Conservation (phyloP, 2,113 vertebrate species). For the Poeciliopsis retropinna region DNA sequence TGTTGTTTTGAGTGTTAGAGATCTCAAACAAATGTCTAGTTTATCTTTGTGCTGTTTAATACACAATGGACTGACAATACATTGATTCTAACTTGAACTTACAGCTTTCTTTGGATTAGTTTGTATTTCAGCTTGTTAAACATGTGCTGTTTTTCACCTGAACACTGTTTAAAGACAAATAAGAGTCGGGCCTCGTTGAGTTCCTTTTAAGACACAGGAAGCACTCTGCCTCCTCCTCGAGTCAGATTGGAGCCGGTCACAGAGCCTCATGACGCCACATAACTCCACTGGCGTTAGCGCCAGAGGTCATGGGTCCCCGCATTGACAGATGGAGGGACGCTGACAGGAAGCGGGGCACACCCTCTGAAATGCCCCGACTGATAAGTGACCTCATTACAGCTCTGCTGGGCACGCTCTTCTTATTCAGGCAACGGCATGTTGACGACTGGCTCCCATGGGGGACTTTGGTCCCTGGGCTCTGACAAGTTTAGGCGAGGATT, state of each 20-base stretch:
- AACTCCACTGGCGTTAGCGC: constrained; percentile 38
- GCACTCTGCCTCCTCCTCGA: constrained; percentile 11
- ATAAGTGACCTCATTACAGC: constrained; percentile 69
- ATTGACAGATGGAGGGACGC: constrained; percentile 62
- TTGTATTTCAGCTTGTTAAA: not conserved
- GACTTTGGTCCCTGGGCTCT: constrained; percentile 19
- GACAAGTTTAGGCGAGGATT: constrained; percentile 46
- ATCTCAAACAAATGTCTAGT: not conserved
- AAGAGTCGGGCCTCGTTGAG: not conserved
- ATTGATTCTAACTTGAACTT: not conserved
- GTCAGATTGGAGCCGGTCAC: constrained; percentile 35
- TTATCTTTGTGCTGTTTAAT: not conserved
- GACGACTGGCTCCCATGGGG: constrained; percentile 37
- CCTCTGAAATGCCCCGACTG: constrained; percentile 55
- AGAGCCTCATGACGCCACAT: constrained; percentile 34
- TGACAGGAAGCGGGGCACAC: constrained; percentile 56
- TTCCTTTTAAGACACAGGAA: constrained; percentile 6
- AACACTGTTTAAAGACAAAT: not conserved
- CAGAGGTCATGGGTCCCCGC: constrained; percentile 45
- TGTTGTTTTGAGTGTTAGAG: not conserved
- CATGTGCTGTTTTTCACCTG: not conserved
- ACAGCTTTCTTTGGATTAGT: not conserved
- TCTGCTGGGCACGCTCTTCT: constrained; percentile 55
- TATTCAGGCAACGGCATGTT: constrained; percentile 40
- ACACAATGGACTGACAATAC: not conserved